phyloP scores from a whole-genome alignment of 2,888 invertebrate species.

The Drosophila mimetica region DNA sequence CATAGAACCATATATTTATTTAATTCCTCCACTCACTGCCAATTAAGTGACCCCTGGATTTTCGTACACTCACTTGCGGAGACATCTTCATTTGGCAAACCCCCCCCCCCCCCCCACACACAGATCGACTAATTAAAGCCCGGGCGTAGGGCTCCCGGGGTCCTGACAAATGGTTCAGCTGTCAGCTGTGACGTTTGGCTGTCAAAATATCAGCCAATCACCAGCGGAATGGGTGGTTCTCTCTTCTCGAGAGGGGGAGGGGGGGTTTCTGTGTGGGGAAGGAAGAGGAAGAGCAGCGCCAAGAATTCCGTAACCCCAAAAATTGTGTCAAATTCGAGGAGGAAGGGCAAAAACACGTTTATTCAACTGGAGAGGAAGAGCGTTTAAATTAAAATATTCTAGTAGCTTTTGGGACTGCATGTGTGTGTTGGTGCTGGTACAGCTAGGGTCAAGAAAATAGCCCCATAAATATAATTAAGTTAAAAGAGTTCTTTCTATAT shows the following conservation, averaged over 20 bases:
- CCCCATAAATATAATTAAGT: no score
- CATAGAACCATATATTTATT: neutral
- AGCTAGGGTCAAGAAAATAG: neutral
- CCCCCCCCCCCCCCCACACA: no score
- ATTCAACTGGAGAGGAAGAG: slow-evolving; percentile 22
- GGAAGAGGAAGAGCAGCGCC: neutral
- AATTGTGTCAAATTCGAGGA: slow-evolving; percentile 4
- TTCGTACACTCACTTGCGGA: slow-evolving; percentile 4
- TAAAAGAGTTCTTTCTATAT: no score
- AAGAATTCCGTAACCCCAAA: slow-evolving; percentile 11
- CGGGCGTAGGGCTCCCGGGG: slow-evolving; percentile 14
- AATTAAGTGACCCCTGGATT: slow-evolving; percentile 1
- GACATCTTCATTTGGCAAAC: slow-evolving; percentile 23
- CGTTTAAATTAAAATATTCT: slow-evolving; percentile 29
- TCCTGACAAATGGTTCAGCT: slow-evolving; percentile 77
- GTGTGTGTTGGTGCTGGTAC: neutral
- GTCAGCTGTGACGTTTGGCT: slow-evolving; percentile 80
- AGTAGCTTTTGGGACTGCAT: neutral
- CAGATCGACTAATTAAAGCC: slow-evolving; percentile 61
- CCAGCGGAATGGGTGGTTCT: slow-evolving; percentile 10
- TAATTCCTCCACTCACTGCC: neutral
- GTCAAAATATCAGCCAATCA: slow-evolving; percentile 80
- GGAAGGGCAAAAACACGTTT: slow-evolving; percentile 4
- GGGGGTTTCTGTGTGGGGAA: neutral
- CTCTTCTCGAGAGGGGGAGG: neutral